Base-by-base conservation (phyloP, 2,888 invertebrate genomes). In the Drosophila meridiana region DNA sequence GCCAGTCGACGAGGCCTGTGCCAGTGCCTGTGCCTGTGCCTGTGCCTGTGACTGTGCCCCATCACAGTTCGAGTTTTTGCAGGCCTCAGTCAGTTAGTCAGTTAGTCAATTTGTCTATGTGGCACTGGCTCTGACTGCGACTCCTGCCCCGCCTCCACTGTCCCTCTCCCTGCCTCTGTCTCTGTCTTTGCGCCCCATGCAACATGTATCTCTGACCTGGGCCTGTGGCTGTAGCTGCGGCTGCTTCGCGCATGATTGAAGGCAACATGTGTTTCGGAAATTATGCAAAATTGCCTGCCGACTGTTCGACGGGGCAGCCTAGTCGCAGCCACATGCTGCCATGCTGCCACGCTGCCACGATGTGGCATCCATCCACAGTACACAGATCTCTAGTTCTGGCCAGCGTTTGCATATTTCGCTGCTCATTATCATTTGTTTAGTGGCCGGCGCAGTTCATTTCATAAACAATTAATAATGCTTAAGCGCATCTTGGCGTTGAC, bases 261-360 rank as follows among this genome's bases (percentile, higher is more conserved):
- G 83, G 89, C 90, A 91, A 91, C 91, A 91, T 91, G 89, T 91
- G 91, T 90, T 86, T 91, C 89, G 83, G 84, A 90, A 85, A 90
- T 90, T 90, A 85, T 87, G 89, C 87, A 88, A 90, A 90, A 90
- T 89, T 90, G 87, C 82, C 82, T 79, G 74, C 63, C 65, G 69
- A 73, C 64, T 73, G 69, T 68, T 75, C 52, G 60, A 50, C 60
- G 38, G 40, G 50, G 60, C 60, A 50, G 32, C 38, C 38, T 47
- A n/a, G 64, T 61, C 45, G 71, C 77, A 14, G 36, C 36, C 36
- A 50, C 73, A 58, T 32, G 53, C 73, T 36, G 11, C 58, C 69
- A 50, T 20, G 53, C 65, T 45, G 28, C 40, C 72, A 57, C 72
- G 53, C 72, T 36, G 14, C 57, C 72, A 57, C 14, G 42, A 61